A percentile compares a stretch with the other conserved stretches of the same genome.
Conservation (phyloP, 1,140 invertebrate species). For the Drosophila fuyamai region DNA sequence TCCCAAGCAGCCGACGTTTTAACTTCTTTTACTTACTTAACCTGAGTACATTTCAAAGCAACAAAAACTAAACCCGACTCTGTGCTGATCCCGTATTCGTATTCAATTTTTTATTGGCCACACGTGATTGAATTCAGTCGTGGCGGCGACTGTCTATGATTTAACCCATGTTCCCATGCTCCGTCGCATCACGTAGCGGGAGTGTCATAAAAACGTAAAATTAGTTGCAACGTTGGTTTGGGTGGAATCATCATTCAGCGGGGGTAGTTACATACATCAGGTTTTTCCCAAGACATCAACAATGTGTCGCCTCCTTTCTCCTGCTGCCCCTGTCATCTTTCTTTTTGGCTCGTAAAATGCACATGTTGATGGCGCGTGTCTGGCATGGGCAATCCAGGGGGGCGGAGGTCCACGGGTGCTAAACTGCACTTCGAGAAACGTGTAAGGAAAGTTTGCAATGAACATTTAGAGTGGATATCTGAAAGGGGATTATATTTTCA, state of each 20-base stretch:
- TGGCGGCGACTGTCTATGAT: constrained; percentile 63
- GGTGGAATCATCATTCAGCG: constrained; percentile 41
- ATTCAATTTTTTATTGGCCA: constrained; percentile 77
- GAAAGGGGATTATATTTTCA: no score
- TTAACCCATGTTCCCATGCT: constrained; percentile 62
- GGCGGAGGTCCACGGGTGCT: constrained; percentile 6
- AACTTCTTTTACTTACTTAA: constrained; percentile 25
- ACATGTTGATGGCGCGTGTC: constrained; percentile 79
- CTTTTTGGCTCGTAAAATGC: constrained; percentile 73
- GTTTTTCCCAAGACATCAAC: constrained; percentile 65
- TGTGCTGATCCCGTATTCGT: constrained; percentile 18
- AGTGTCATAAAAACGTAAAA: constrained; percentile 80
- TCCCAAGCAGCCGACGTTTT: background rate
- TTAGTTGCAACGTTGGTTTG: constrained; percentile 61
- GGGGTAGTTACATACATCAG: constrained; percentile 20
- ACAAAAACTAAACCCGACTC: constrained; percentile 7
- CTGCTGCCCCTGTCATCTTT: constrained; percentile 37
- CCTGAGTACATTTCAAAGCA: constrained; percentile 3
- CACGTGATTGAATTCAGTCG: constrained; percentile 73
- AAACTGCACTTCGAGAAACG: constrained; percentile 11
- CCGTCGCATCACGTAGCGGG: constrained; percentile 66
- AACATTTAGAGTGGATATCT: no score
- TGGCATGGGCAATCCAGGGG: constrained; percentile 58
- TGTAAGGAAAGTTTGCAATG: background rate
- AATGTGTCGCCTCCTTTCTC: constrained; percentile 45